Evolutionary conservation across 1,140 invertebrate species (phyloP).

Genomic region (Drosophila navojoa): DNA sequence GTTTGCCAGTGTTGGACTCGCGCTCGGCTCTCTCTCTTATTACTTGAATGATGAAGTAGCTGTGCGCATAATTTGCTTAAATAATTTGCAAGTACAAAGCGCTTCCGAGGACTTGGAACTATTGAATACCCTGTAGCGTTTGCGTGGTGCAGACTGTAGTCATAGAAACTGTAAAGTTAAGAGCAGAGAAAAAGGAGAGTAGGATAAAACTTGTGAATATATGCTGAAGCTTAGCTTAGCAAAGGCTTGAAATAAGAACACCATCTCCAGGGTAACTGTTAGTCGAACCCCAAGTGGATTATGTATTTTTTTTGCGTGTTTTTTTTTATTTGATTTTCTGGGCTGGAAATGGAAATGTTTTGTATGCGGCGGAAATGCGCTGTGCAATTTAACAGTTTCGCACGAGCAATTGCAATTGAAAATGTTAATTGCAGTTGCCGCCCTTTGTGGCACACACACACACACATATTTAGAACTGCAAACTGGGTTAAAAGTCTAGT

Average conservation of each 20-base stretch:
- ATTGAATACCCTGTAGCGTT: background rate
- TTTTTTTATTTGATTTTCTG: conserved; percentile 18
- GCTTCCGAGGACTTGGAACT: background rate
- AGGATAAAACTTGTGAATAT: too few species aligned
- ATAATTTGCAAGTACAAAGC: conserved; percentile 41
- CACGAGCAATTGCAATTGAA: conserved; percentile 43
- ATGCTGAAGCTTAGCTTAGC: too few species aligned
- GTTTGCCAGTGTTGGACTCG: conserved; percentile 5
- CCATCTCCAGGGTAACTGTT: background rate
- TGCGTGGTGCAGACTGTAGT: background rate
- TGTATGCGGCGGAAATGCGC: conserved; percentile 35
- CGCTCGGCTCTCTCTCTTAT: conserved; percentile 3
- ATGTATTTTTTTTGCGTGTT: conserved; percentile 3
- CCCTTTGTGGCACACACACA: conserved; percentile 5
- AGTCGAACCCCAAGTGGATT: background rate
- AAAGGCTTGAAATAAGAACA: too few species aligned
- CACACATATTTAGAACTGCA: background rate
- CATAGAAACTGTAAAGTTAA: too few species aligned
- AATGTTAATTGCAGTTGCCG: conserved; percentile 42
- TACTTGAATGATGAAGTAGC: conserved; percentile 40
- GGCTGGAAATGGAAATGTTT: conserved; percentile 38
- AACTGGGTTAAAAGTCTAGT: conserved; percentile 38
- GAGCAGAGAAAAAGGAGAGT: too few species aligned
- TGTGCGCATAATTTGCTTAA: conserved; percentile 47
- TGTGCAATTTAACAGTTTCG: conserved; percentile 29